phyloP scores from a whole-genome alignment of 2,888 invertebrate species.

The Pristionchus fissidentatus region DNA sequence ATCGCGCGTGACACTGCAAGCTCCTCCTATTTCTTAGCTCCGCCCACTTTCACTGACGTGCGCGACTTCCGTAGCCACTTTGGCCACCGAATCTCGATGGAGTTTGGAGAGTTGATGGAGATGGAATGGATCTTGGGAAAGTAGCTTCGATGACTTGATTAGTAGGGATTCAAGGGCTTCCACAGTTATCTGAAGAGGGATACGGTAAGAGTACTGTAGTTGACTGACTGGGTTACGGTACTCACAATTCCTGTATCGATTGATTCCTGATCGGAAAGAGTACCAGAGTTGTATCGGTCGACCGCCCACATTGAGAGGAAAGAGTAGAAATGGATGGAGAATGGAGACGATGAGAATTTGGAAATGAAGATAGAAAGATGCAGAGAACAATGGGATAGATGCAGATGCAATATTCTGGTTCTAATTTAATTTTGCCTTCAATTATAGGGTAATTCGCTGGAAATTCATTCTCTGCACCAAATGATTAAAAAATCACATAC shows the following conservation, averaged over 20 bases:
- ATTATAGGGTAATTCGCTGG: no score
- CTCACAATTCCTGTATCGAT: not conserved
- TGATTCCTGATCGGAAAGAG: not conserved
- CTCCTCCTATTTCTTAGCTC: not conserved
- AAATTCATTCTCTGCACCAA: no score
- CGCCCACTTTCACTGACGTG: constrained; percentile 18
- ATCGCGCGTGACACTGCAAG: not conserved
- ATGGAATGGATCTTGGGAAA: not conserved
- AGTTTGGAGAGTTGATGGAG: not conserved
- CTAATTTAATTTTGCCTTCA: no score
- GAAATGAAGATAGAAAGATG: not conserved
- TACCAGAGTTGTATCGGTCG: no score
- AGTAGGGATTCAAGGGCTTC: not conserved
- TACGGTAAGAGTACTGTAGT: not conserved
- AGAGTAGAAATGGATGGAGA: constrained; percentile 8
- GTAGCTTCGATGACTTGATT: not conserved
- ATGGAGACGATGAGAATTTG: no score
- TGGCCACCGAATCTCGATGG: constrained; percentile 23
- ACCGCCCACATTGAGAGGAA: constrained; percentile 16
- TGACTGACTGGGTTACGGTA: not conserved
- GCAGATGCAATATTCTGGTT: no score
- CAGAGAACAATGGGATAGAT: no score
- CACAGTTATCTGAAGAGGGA: constrained; percentile 11
- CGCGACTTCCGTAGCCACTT: constrained; percentile 18
- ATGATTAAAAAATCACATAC: no score